Evolutionary conservation across 2,888 invertebrate genomes (phyloP).

Genomic region (Caenorhabditis macrosperma): DNA sequence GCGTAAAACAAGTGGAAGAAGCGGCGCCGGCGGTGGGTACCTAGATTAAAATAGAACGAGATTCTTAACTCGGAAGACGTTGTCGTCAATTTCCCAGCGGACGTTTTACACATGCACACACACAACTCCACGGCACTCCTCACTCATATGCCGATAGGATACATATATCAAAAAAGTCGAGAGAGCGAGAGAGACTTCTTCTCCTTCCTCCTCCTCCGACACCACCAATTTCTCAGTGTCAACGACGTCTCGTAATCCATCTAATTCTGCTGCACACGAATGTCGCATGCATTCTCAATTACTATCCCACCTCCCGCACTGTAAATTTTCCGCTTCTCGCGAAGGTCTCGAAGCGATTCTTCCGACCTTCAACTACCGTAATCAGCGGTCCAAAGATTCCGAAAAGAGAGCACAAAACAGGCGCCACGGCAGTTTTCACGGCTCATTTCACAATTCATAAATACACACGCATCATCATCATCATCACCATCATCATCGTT

Average conservation of each 20-base stretch:
- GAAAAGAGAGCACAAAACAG: background rate
- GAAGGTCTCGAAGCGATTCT: too few relatives aligned
- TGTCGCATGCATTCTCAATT: background rate
- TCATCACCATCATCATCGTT: too few relatives aligned
- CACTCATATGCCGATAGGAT: slow-evolving; percentile 27
- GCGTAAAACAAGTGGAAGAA: slow-evolving; percentile 10
- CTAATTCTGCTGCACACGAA: slow-evolving; percentile 20
- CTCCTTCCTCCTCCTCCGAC: slow-evolving; percentile 1
- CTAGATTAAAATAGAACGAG: slow-evolving; percentile 55
- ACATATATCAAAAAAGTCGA: slow-evolving; percentile 47
- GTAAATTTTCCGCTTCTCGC: background rate
- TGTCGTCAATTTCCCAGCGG: slow-evolving; percentile 64
- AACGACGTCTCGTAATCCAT: slow-evolving; percentile 22
- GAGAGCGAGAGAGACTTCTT: background rate
- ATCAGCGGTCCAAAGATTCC: slow-evolving; percentile 17
- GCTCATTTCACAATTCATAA: slow-evolving; percentile 28
- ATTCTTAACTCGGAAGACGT: slow-evolving; percentile 60
- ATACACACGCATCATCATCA: slow-evolving; percentile 13
- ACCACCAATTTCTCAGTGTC: slow-evolving; percentile 13
- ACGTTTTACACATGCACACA: slow-evolving; percentile 46
- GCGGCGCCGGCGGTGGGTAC: slow-evolving; percentile 2
- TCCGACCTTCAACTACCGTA: too few relatives aligned
- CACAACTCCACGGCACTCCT: slow-evolving; percentile 7
- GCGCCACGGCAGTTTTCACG: background rate
- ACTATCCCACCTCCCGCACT: background rate